Percentiles rank a stretch among this genome's conserved stretches.
These are phyloP conservation scores for Micropoecilia bifurca DNA, from an alignment of 2,797 vertebrate genomes.

Conservation along the genomic window DNA sequence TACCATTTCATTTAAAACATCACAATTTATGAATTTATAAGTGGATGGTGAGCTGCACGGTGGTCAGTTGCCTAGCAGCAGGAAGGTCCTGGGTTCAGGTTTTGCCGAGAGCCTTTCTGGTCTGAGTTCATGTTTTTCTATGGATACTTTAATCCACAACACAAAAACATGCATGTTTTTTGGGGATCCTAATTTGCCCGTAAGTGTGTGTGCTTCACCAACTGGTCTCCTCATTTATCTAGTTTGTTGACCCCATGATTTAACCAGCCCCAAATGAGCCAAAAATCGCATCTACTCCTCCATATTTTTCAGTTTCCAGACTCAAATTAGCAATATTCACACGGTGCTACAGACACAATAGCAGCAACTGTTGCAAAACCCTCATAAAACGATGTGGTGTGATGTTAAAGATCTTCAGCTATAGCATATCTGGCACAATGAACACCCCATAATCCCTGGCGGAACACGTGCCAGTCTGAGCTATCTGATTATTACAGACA, in stretches of 20 bases:
- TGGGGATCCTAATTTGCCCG: background rate
- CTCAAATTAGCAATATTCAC: background rate
- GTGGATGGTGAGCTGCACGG: background rate
- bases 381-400: background rate
- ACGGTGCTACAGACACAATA: background rate
- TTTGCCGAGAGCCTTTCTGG: background rate
- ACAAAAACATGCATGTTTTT: background rate
- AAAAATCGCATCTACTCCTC: background rate
- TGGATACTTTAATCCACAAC: background rate
- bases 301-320: background rate
- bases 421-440: constrained; percentile 22
- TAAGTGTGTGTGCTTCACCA: background rate
- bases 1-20: background rate
- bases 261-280: background rate
- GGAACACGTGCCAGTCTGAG: constrained; percentile 46
- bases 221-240: background rate
- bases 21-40: background rate
- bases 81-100: background rate
- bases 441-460: constrained; percentile 21
- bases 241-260: background rate
- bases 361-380: background rate
- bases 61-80: background rate
- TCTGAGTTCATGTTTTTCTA: background rate
- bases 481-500: constrained; percentile 48
- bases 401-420: constrained; percentile 14